phyloP scores from a whole-genome alignment of 2,797 vertebrate species.

The Diglossa cyanea region DNA sequence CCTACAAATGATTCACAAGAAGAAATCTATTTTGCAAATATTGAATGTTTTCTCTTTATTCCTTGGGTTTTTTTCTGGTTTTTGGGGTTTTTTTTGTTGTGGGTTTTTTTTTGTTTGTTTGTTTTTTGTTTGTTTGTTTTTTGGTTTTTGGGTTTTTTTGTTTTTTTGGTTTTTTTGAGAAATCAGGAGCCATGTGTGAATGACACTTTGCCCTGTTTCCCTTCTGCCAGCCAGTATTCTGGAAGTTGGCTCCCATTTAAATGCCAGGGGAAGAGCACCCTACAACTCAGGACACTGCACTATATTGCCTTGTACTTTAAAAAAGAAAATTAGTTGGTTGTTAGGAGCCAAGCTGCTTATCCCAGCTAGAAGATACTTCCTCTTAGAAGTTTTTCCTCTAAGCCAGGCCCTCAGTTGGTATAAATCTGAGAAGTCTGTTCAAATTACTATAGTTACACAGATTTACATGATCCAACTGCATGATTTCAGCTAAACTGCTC shows the following conservation, averaged over 20 bases:
- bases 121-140: neutral
- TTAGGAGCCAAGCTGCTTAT: neutral
- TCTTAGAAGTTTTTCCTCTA: neutral
- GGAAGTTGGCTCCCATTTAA: neutral
- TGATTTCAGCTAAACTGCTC: neutral
- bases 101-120: too few species aligned
- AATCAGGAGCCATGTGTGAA: neutral
- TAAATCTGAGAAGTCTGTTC: neutral
- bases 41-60: neutral
- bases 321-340: neutral
- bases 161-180: neutral
- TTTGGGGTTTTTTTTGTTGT: too few species aligned
- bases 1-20: neutral
- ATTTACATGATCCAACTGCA: conserved; percentile 23
- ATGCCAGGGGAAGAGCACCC: neutral
- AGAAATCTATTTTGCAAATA: neutral
- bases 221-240: neutral
- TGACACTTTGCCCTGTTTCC: neutral
- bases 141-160: neutral
- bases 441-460: conserved; percentile 31
- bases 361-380: neutral
- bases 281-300: neutral
- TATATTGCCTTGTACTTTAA: neutral
- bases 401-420: neutral
- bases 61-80: neutral